A percentile compares a stretch with the other conserved stretches of the same genome.
Conservation (phyloP, 2,888 invertebrate species). For the Spicauda simplicius region DNA sequence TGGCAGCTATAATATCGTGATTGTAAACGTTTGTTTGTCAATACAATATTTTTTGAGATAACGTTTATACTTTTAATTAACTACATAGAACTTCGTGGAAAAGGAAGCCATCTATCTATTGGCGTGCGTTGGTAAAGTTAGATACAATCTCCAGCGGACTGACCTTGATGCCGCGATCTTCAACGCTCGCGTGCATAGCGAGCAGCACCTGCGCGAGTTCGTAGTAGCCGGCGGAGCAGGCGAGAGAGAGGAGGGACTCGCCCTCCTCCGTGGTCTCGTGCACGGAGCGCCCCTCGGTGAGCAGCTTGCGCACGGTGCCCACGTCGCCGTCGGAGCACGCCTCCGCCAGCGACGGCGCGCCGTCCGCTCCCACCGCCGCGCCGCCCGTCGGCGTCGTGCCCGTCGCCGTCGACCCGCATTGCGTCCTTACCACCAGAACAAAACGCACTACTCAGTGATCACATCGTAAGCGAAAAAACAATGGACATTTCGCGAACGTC, state of each 20-base stretch:
- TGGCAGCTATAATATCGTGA: not conserved
- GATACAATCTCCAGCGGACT: too few relatives aligned
- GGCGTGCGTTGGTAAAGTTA: too few relatives aligned
- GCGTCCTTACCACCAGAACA: constrained; percentile 67
- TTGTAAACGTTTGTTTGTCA: not conserved
- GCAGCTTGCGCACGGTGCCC: constrained; percentile 94
- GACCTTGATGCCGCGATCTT: constrained; percentile 97
- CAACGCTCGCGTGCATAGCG: constrained; percentile 98
- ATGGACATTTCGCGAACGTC: not conserved
- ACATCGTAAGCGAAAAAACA: not conserved
- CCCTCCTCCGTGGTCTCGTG: constrained; percentile 99
- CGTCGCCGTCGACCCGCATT: constrained; percentile 76
- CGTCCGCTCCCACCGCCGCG: constrained; percentile 74
- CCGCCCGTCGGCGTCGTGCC: constrained; percentile 86
- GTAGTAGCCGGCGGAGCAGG: constrained; percentile 98
- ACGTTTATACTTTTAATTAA: too few relatives aligned
- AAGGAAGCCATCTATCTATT: too few relatives aligned
- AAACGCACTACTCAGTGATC: not conserved
- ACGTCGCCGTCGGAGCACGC: constrained; percentile 98
- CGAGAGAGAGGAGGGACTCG: constrained; percentile 97
- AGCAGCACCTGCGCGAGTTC: constrained; percentile 98
- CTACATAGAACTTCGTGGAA: too few relatives aligned
- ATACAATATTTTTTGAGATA: not conserved
- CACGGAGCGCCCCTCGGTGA: constrained; percentile 96
- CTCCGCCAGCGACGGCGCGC: constrained; percentile 92